Evolutionary conservation across 2,797 vertebrate species (phyloP), one percentile per base, ranked within the genome.

Genomic region (Acanthurus tractus): DNA sequence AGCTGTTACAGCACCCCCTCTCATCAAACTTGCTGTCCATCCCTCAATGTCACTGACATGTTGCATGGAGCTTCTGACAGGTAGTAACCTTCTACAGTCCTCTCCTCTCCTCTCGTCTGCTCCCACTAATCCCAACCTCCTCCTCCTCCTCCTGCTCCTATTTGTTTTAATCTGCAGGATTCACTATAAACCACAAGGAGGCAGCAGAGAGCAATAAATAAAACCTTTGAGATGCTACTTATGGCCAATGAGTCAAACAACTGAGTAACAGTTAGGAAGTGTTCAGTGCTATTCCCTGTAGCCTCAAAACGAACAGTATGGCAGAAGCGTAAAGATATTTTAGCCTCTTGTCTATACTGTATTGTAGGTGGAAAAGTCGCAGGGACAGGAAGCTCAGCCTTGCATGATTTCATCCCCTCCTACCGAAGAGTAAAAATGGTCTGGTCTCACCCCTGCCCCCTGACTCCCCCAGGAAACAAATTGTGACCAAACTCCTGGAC

Each of bases 291-390:
- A 57, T 55, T 52, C 2, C 23, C 34, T 79, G 66, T 73, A 71
- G 73, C 58, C 18, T 58, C 17, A 70, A 64, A 71, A 61, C 25
- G 69, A 68, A 53, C 55, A 20, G 58, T 73, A 42, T 61, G 20
- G 49, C 2, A 55, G 49, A 78, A 73, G 73, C 49, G 53, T 52
- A 57, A 58, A 81, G 68, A 69, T 66, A 86, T 84, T 84, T 88
- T 90, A 92, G 92, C 84, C 23, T 89, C 58, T 87, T 91, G 84
- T 92, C 75, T 94, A 92, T 94, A 92, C 91, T 94, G 91, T 90
- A 91, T 94, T 95, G 94, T 95, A 94, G 94, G 94, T 95, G 94
- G 93, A 94, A 94, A 93, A 54, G 84, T 88, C 88, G 84, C 94
- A 94, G 92, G 93, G 93, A 94, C 87, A 92, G 85, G 86, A 94